Conservation (phyloP, 2,113 vertebrate species). For the Actenoides lindsayi region DNA sequence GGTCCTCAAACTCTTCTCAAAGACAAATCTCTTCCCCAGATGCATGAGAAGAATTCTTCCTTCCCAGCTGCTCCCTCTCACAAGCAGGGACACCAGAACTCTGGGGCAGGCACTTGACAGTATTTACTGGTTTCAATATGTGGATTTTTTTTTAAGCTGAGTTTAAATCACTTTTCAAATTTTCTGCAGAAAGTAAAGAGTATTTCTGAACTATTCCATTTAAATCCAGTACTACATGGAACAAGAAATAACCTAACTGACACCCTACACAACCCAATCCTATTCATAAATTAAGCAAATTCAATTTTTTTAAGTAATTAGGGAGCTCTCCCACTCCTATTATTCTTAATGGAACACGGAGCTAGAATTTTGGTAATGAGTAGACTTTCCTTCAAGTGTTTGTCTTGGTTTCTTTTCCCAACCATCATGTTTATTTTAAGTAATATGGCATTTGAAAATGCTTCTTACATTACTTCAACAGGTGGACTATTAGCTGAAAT, state of each 20-base stretch:
- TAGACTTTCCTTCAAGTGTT: neutral
- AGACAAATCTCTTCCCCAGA: neutral
- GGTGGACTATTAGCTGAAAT: neutral
- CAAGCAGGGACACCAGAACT: neutral
- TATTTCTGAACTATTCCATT: neutral
- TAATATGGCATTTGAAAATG: neutral
- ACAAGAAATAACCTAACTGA: neutral
- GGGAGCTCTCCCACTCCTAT: neutral
- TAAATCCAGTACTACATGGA: neutral
- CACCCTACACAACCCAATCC: neutral
- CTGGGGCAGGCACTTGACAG: neutral
- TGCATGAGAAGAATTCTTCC: neutral
- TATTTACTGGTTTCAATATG: neutral
- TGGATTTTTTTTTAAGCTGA: neutral
- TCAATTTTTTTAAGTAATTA: neutral
- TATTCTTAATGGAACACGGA: neutral
- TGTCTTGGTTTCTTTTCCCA: neutral
- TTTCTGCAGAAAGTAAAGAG: neutral
- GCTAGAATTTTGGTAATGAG: neutral
- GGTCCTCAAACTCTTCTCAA: neutral
- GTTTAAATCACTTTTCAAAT: neutral
- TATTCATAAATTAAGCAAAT: neutral
- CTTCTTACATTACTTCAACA: neutral
- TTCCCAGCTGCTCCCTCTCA: neutral
- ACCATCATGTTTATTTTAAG: neutral